Evolutionary conservation across 2,113 vertebrate species (phyloP), one percentile per base, ranked within the genome.

Genomic region (Pachypanchax playfairii): DNA sequence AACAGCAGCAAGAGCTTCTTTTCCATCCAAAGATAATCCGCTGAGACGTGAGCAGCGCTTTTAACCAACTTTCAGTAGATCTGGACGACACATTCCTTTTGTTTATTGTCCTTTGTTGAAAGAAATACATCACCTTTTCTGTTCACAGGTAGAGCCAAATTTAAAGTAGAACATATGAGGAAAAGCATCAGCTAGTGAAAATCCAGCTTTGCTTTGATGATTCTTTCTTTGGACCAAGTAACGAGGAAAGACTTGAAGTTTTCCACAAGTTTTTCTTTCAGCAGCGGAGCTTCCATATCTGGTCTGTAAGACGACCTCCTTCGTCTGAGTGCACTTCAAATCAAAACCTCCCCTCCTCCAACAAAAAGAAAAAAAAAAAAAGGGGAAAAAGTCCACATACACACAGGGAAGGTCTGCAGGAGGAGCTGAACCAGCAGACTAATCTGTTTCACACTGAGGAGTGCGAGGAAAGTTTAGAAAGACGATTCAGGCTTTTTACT

Each of bases 281-380:
- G 22, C 26, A 61, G 48, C 57, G 0, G 70, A 82, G 77, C 55
- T 70, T 84, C 81, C 77, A 77, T 79, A 84, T 80, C 80, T 82
- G 75, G 26, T 43, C 74, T 76, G 80, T 71, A 84, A 84, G 64
- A 65, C 80, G 70, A 87, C 77, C 85, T 87, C 77, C 85, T 75
- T 75, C 73, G 56, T 76, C 79, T 63, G 65, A 77, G 79, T 79
- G 76, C 77, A 46, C 75, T 25, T 65, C 72, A 75, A 75, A 80
- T 79, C 73, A 74, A 70, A 78, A 79, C 51, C 75, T 84, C 85
- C 85, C 83, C 86, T 81, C 73, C 83, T 81, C 79, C 81, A 77
- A 79, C 74, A 52, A 25, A 46, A 52, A 70, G 58, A 44, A 64
- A 38, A 47, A 33, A 58, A 9, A 20, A 13, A n/a, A 5, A 41